Evolutionary conservation across 2,797 vertebrate species (phyloP), one percentile per base, ranked within the genome.

Genomic region (Alosa sapidissima): DNA sequence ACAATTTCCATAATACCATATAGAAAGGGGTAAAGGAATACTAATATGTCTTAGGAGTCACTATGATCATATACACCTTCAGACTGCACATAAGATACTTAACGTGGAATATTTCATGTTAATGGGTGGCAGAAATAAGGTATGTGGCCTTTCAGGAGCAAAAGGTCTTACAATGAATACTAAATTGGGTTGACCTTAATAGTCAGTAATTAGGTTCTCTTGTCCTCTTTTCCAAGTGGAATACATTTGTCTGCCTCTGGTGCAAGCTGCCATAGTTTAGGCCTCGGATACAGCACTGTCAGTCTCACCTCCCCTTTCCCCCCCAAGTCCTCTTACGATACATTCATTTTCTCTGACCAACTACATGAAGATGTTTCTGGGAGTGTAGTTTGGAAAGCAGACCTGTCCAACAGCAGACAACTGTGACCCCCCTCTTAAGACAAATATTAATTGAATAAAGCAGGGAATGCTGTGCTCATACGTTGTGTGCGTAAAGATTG

Each of bases 71-170:
- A 16, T 47, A 47, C 72, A 47, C 72, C 14, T 2, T 2, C 72
- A 47, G 72, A 78, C 72, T 78, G 72, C 72, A 47, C 41, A 78
- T 78, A 36, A 78, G 72, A 3, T n/a, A 78, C 72, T 78, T 78
- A 78, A 78, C 7, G 6, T 72, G 47, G 41, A 78, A 78, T 78
- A 78, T 47, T 78, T 78, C 36, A 78, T 78, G 72, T 8, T 78
- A 78, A 47, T 78, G 41, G 19, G 19, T 45, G 72, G 41, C 41
- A 6, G 72, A 78, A 45, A 78, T 78, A 78, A 78, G 36, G 16
- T 8, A 47, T 19, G 19, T 72, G 41, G 19, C 72, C 41, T 47
- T 78, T 6, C 5, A 78, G 41, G 72, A 45, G 41, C 16, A 16
- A 78, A 47, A 78, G 41, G 72, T 78, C 72, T 78, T 45, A 19